These are phyloP conservation scores for Alosa sapidissima DNA, from an alignment of 2,797 vertebrate genomes.

Conservation along the genomic window DNA sequence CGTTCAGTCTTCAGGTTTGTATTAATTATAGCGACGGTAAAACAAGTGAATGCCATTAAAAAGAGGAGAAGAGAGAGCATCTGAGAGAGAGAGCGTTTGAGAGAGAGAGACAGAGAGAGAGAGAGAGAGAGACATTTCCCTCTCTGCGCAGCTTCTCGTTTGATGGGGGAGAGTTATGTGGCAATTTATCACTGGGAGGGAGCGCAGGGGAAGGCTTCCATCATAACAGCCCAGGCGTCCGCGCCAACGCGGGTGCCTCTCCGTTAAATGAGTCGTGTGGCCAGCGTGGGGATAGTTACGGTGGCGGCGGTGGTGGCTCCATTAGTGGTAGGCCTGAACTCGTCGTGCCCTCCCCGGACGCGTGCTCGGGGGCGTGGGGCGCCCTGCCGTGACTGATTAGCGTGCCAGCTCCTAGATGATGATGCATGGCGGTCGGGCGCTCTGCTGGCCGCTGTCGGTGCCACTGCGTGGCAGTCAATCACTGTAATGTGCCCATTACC, in stretches of 20 bases:
- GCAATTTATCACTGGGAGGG: constrained; percentile 30
- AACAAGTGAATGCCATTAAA: background rate
- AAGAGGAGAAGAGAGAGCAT: background rate
- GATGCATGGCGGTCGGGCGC: constrained; percentile 32
- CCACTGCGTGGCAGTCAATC: constrained; percentile 42
- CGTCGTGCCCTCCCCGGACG: constrained; percentile 34
- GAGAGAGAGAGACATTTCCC: constrained; percentile 21
- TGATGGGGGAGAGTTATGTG: constrained; percentile 31
- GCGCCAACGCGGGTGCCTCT: constrained; percentile 21
- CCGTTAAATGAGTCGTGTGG: constrained; percentile 43
- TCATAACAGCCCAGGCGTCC: constrained; percentile 41
- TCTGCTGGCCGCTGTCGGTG: constrained; percentile 33
- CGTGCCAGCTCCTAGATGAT: constrained; percentile 33
- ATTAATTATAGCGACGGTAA: background rate
- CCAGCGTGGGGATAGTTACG: background rate
- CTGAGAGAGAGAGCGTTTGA: background rate
- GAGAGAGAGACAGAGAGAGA: background rate
- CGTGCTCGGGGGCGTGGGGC: constrained; percentile 3
- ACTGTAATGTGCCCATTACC: constrained; percentile 48
- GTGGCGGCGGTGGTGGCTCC: constrained; percentile 16
- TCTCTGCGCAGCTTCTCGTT: constrained; percentile 14
- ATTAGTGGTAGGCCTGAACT: constrained; percentile 47
- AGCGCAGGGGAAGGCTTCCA: constrained; percentile 30
- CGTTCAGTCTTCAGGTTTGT: background rate
- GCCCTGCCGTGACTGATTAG: constrained; percentile 42